Base-by-base conservation (phyloP, 2,113 vertebrate species). In the Axis porcinus region DNA sequence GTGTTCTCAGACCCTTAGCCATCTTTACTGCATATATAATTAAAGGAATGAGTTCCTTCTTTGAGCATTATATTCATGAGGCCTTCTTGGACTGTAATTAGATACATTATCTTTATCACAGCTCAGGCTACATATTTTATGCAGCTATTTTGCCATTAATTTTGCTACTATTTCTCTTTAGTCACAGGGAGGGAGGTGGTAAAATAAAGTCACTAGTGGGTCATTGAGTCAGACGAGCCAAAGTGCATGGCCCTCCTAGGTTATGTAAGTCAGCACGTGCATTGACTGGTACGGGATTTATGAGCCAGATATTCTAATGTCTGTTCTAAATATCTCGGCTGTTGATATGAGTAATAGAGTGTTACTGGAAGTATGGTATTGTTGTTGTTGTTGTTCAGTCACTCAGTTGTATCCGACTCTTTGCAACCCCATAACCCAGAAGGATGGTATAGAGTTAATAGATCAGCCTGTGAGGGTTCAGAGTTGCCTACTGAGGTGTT, bases 121-220 rank as follows among this genome's bases (percentile, higher is more conserved):
- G 6, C n/a, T 58, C 28, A 45, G 60, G 6, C 13, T 15, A 50
- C 52, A n/a, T 54, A 52, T 25, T 87, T 92, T 89, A 94, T 83
- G 3, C 27, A 94, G 86, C 16, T 78, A 74, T 89, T 87, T 45
- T 91, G 40, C 7, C 52, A 89, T 86, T 88, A 52, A 74, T 91
- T 95, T 97, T 97, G 19, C 1, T 54, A 89, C 52, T 78, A 28
- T 9, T 85, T 97, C 33, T 91, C 43, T 95, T 97, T 86, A 78
- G 16, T 95, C 23, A 57, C 19, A 89, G 74, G 21, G 91, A 86
- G 14, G 14, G 6, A 86, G 36, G 70, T 47, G 23, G 9, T 64
- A 83, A 87, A 52, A 81, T 86, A 30, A 87, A 74, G 52, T 50
- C 8, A n/a, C 13, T 88, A 82, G 14, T 8, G 85, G 67, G 67